Conservation (phyloP, 2,113 vertebrate species). For the Lota lota region DNA sequence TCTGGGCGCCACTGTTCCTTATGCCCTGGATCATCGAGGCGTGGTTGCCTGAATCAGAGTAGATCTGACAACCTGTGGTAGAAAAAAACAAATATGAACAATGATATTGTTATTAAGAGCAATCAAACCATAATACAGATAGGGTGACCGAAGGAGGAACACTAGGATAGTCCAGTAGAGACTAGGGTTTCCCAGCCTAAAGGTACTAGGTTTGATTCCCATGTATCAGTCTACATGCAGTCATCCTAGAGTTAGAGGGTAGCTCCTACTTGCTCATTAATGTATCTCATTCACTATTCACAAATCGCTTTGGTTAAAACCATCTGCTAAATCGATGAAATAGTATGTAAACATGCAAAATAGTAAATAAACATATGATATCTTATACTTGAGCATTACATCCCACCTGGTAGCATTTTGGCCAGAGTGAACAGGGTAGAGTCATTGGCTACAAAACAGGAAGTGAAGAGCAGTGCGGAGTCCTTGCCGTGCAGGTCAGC, state of each 20-base stretch:
- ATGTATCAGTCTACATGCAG: no score
- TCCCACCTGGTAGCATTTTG: conserved; percentile 86
- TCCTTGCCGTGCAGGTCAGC: conserved; percentile 90
- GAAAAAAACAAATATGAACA: background rate
- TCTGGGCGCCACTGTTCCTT: conserved; percentile 85
- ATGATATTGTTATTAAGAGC: no score
- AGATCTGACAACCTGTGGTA: conserved; percentile 86
- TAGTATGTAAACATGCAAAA: no score
- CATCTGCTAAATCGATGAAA: no score
- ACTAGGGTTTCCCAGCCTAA: no score
- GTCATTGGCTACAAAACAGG: conserved; percentile 93
- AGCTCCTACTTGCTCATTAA: no score
- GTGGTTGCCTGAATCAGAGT: conserved; percentile 91
- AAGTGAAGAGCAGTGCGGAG: conserved; percentile 86
- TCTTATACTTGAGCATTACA: no score
- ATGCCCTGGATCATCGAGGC: conserved; percentile 95
- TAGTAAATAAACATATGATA: no score
- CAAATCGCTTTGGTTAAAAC: no score
- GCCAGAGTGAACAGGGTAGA: conserved; percentile 91
- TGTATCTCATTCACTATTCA: no score
- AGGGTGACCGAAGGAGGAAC: background rate
- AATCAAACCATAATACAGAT: background rate
- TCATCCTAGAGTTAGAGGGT: no score
- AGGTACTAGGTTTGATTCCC: no score
- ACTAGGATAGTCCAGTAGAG: background rate